Evolutionary conservation across 2,797 vertebrate genomes (phyloP).

Genomic region (Tauraco hartlaubi): DNA sequence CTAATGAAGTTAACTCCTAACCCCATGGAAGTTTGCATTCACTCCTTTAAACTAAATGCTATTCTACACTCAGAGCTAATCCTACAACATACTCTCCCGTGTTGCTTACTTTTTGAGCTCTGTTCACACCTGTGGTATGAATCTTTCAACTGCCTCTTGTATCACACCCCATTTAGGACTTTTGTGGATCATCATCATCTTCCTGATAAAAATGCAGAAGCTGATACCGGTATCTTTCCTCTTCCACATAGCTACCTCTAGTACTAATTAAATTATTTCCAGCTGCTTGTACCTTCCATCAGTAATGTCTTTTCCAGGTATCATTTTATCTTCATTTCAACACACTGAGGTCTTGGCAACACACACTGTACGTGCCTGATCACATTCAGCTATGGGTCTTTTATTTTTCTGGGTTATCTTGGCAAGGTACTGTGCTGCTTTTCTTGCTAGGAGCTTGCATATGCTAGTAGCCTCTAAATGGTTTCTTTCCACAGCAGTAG

Average conservation of each 20-base stretch:
- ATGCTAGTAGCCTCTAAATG: neutral
- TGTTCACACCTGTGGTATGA: neutral
- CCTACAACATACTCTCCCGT: neutral
- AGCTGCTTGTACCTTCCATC: neutral
- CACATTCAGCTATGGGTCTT: accelerated
- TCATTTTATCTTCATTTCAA: neutral
- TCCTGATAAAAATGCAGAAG: neutral
- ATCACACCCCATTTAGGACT: neutral
- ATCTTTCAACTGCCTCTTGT: neutral
- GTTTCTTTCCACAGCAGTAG: neutral
- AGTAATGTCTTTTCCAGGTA: neutral
- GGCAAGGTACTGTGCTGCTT: neutral
- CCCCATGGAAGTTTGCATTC: neutral
- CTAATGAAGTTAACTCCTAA: neutral
- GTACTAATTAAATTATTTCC: neutral
- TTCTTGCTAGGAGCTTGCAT: neutral
- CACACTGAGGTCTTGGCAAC: neutral
- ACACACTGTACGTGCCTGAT: neutral
- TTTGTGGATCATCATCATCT: neutral
- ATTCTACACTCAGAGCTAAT: neutral
- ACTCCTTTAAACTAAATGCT: neutral
- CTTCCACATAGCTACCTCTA: neutral
- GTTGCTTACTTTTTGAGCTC: neutral
- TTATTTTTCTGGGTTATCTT: neutral
- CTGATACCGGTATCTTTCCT: neutral